Conservation (phyloP, 2,888 invertebrate genomes). For the Phragmatobia fuliginosa region DNA sequence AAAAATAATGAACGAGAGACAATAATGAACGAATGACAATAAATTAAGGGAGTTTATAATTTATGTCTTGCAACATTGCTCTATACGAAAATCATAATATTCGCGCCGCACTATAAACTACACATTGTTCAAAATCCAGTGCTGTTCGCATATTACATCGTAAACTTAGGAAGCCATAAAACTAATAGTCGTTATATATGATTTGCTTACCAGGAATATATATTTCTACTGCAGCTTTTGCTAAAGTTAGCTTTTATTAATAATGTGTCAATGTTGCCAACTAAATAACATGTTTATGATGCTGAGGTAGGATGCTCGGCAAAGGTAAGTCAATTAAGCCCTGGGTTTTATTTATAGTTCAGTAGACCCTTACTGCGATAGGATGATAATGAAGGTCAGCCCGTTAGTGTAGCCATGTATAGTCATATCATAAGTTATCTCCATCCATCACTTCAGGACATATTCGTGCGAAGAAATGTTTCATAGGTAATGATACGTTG, state of each 20-base stretch:
- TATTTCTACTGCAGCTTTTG: constrained; percentile 2
- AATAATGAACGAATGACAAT: no score
- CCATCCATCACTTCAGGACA: no score
- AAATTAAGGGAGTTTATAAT: background rate
- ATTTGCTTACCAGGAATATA: constrained; percentile 23
- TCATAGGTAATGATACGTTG: no score
- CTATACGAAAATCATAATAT: constrained; percentile 9
- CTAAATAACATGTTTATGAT: constrained; percentile 3
- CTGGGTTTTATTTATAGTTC: background rate
- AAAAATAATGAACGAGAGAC: no score
- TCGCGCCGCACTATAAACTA: constrained; percentile 12
- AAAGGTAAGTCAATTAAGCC: background rate
- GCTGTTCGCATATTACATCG: constrained; percentile 19
- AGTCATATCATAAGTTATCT: no score
- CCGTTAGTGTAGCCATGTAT: no score
- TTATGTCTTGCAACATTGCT: constrained; percentile 1
- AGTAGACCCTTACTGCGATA: no score
- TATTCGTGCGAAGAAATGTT: no score
- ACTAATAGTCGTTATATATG: constrained; percentile 23
- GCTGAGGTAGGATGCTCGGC: background rate
- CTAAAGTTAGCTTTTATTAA: constrained; percentile 2
- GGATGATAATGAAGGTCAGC: no score
- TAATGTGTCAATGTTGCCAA: constrained; percentile 1
- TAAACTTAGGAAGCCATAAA: constrained; percentile 28
- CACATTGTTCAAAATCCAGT: constrained; percentile 16